Evolutionary conservation across 2,888 invertebrate genomes (phyloP), one percentile per base, ranked within the genome.

Genomic region (Trissoscelio sp.): DNA sequence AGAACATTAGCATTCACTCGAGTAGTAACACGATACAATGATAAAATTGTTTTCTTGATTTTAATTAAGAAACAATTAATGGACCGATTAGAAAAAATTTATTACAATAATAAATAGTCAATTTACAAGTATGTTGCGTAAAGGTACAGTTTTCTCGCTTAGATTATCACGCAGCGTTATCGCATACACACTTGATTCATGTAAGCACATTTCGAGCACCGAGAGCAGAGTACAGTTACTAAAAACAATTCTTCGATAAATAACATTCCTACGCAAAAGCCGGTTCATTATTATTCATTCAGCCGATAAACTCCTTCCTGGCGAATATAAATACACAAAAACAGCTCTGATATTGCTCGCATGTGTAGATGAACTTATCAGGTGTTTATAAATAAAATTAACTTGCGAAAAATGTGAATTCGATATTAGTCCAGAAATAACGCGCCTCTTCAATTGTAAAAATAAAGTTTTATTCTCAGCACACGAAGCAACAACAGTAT

Each of bases 341-440:
- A 6, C 24, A 57, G 20, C 37, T 20, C 3, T 37, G 48, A 70
- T 58, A 48, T 24, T 20, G 24, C 24, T 67, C 58, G 24, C 58
- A 9, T 37, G 37, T 48, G n/a, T 37, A 12, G 34, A 7, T 7
- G 0, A 28, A 53, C 64, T 64, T 73, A 73, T 73, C 73, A 42
- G 11, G 22, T 22, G 70, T 79, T 83, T 85, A 86, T 85, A 85
- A 84, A 83, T 81, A 79, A 79, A 85, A 73, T 77, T 73, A 79
- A 46, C 60, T 44, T 31, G 75, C 78, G 79, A 22, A 7, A 44
- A 64, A 64, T 51, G 42, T 16, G 31, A 48, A 53, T 9, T 14
- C 12, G 22, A 42, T 24, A 18, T 24, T 42, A 12, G n/a, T 60
- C 16, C 24, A 16, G 22, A 58, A 60, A 46, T 57, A 60, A 24